Evolutionary conservation across 2,888 invertebrate genomes (phyloP), one percentile per base, ranked within the genome.

Genomic region (Mythimna lalbum): DNA sequence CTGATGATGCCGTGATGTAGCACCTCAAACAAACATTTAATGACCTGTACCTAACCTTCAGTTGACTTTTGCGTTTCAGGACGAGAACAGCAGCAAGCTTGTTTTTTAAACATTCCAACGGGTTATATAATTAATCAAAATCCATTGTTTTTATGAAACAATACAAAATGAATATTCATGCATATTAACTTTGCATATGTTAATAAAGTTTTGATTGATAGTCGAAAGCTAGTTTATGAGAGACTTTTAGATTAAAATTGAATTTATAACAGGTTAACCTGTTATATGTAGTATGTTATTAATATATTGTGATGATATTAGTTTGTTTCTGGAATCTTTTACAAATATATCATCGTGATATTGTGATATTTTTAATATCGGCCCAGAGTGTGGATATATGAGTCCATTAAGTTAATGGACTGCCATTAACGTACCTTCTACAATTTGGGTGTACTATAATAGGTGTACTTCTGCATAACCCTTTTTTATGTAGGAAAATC

Each of bases 201-300:
- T 59, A 4, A 31, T 50, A 75, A 78, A 75, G 63, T 71, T 78
- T n/a, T 78, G 78, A 70, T 75, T 71, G 49, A 63, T 70, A 12
- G 31, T 52, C 50, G 31, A 0, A n/a, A 23, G 12, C 31, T 33
- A 61, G 50, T 69, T 63, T n/a, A 19, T 21, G 4, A 70, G 39
- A 17, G 23, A 49, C 9, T 69, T 69, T 39, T 39, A 36, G 6
- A 49, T 63, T 43, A 10, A 50, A 55, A 43, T 36, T 43, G 2
- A 14, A 69, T 50, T 39, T 53, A n/a, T 39, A 6, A 17, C 27
- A 39, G 36, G 12, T 62, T 23, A 43, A 1, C 23, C 14, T 21
- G 23, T 21, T 14, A n/a, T n/a, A n/a, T n/a, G 9, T 49, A 49
- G 6, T 47, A 17, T 43, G 39, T 43, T 4, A 43, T 43, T 4